Percentiles rank a stretch among this genome's conserved stretches.
Conservation (phyloP, 2,888 invertebrate genomes). For the Dicranocentrus wangi region DNA sequence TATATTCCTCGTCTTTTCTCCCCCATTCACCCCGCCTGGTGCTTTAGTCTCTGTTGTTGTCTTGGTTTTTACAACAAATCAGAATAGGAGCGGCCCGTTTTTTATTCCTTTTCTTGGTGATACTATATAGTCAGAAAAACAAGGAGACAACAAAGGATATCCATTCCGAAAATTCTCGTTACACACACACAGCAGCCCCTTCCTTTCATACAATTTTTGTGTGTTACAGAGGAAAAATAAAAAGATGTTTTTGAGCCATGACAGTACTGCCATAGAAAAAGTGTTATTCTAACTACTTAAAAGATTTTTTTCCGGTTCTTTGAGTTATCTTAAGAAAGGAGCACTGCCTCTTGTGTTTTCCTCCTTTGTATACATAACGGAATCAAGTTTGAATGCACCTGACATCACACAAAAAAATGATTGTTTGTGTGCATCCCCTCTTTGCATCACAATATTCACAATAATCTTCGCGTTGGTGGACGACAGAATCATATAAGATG, state of each 20-base stretch:
- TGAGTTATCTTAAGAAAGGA: slow-evolving; percentile 15
- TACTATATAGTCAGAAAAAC: slow-evolving; percentile 7
- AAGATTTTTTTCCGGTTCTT: slow-evolving; percentile 45
- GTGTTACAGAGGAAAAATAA: background rate
- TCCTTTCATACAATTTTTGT: no score
- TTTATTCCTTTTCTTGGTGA: slow-evolving; percentile 14
- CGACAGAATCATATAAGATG: no score
- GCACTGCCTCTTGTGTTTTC: background rate
- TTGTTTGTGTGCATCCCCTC: background rate
- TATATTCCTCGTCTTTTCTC: no score
- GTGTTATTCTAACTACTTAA: slow-evolving; percentile 23
- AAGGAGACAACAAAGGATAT: slow-evolving; percentile 14
- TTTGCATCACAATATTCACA: no score
- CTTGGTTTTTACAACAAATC: background rate
- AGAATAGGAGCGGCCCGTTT: slow-evolving; percentile 53
- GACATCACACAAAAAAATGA: slow-evolving; percentile 48
- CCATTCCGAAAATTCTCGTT: slow-evolving; percentile 18
- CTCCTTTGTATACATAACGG: slow-evolving; percentile 54
- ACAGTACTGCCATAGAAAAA: background rate
- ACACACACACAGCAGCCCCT: background rate
- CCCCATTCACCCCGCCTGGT: slow-evolving; percentile 3
- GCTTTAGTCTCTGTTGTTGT: slow-evolving; percentile 17
- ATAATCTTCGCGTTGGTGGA: no score
- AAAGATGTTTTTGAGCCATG: background rate
- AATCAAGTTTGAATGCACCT: slow-evolving; percentile 56